Conservation (phyloP, 35 echinoderm and acorn worm genomes). For the Holothuria glaberrima region DNA sequence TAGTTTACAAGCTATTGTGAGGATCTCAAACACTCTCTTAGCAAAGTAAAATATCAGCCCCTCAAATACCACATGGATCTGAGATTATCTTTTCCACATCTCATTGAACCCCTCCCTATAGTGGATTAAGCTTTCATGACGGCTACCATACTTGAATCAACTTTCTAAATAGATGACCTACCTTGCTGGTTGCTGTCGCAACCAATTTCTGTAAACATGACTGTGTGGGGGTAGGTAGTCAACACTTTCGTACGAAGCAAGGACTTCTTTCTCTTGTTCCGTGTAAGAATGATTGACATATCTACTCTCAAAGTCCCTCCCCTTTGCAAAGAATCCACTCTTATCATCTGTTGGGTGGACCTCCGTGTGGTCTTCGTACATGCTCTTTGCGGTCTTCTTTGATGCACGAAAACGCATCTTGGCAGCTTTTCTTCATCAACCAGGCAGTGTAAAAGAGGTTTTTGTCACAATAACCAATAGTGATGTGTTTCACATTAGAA, state of each 20-base stretch:
- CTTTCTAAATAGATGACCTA: not conserved
- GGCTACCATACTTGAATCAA: no score
- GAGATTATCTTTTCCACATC: no score
- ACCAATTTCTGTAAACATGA: constrained; percentile 96
- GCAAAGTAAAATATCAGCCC: no score
- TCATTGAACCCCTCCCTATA: no score
- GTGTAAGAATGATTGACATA: constrained; percentile 97
- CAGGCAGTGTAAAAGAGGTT: not conserved
- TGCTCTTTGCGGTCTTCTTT: constrained; percentile 23
- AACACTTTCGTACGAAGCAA: constrained; percentile 88
- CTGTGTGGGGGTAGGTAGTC: constrained; percentile 97
- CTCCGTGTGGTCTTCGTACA: constrained; percentile 63
- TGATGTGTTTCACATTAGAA: no score
- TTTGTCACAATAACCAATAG: no score
- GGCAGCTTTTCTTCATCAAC: not conserved
- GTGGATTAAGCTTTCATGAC: no score
- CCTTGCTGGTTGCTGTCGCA: constrained; percentile 95
- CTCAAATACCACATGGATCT: no score
- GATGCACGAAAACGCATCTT: constrained; percentile 37
- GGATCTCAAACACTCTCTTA: no score
- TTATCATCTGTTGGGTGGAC: constrained; percentile 86
- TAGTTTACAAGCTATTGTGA: no score
- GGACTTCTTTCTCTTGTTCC: constrained; percentile 78
- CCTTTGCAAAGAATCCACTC: constrained; percentile 91
- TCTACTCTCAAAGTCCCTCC: constrained; percentile 92